Base-by-base conservation (phyloP, 2,113 vertebrate genomes). In the Stigmatopora nigra region DNA sequence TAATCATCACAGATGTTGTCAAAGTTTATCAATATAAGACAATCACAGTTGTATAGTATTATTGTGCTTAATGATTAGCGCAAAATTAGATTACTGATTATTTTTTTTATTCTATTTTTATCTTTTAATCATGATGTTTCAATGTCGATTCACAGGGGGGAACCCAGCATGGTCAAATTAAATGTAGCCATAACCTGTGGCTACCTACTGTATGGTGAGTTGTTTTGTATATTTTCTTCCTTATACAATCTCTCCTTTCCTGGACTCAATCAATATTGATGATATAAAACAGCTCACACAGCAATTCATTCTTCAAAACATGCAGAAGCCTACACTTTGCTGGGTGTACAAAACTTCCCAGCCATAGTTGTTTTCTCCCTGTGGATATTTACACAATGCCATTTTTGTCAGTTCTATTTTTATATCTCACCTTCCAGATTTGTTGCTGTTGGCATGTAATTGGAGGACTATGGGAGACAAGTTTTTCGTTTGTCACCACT, bases 151-250 rank as follows among this genome's bases (percentile, higher is more conserved):
- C 78, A 61, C 82, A 93, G 92, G 93, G 93, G 93, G 7, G 92
- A 94, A 53, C 93, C 93, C 65, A 64, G 71, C n/a, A 81, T 92
- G 4, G 93, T 94, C 61, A 90, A 93, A 71, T 80, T 92, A 48
- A 93, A 92, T 63, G 91, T 92, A 66, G 91, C 90, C 78, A 90
- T 93, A 77, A 92, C 91, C 51, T 92, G 89, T 85, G 92, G 91
- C 66, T 93, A 94, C 85, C 88, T 93, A 61, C 73, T 92, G 12
- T 91, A 90, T 22, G 91, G 91, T 92, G 86, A 89, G 86, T 8
- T 60, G 0, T 35, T 19, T n/a, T 45, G 11, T 14, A 1, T 31
- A 31, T 31, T 19, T 61, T 3, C 7, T 44, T 5, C 13, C 11
- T 31, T 56, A 2, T 35, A 13, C 14, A 9, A 45, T 59, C 36